Percentiles rank a stretch among this genome's conserved stretches.
Evolutionary conservation across 2,113 vertebrate genomes (phyloP).

Genomic region (Clarias macrocephalus): DNA sequence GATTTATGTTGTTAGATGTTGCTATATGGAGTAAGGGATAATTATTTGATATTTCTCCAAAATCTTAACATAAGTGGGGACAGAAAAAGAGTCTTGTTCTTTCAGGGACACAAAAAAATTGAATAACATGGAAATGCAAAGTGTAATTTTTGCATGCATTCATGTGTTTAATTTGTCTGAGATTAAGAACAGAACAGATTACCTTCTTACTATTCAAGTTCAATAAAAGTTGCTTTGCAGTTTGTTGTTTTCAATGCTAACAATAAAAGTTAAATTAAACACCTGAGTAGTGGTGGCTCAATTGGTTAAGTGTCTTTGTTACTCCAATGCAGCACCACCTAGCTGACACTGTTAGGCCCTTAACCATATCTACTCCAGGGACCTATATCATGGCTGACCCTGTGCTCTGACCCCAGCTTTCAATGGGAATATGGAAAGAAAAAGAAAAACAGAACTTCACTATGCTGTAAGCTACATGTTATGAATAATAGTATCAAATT

Average conservation of each 20-base stretch:
- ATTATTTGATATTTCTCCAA: neutral
- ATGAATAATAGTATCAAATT: no score
- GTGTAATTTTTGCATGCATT: neutral
- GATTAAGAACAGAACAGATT: neutral
- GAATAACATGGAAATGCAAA: neutral
- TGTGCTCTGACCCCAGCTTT: no score
- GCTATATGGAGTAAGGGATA: neutral
- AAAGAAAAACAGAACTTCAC: no score
- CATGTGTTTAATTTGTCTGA: neutral
- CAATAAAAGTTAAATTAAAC: neutral
- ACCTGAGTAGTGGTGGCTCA: neutral
- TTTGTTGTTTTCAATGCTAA: neutral
- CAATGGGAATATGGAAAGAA: no score
- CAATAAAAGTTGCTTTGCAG: neutral
- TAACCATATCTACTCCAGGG: no score
- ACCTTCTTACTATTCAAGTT: neutral
- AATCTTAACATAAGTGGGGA: neutral
- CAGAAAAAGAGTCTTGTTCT: neutral
- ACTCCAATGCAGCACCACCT: no score
- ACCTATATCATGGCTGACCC: no score
- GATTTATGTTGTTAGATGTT: neutral
- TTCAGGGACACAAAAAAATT: neutral
- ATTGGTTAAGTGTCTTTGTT: no score
- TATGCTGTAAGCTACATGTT: no score
- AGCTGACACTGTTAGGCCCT: no score